Base-by-base conservation (phyloP, 2,888 invertebrate genomes). In the Colletes collaris region DNA sequence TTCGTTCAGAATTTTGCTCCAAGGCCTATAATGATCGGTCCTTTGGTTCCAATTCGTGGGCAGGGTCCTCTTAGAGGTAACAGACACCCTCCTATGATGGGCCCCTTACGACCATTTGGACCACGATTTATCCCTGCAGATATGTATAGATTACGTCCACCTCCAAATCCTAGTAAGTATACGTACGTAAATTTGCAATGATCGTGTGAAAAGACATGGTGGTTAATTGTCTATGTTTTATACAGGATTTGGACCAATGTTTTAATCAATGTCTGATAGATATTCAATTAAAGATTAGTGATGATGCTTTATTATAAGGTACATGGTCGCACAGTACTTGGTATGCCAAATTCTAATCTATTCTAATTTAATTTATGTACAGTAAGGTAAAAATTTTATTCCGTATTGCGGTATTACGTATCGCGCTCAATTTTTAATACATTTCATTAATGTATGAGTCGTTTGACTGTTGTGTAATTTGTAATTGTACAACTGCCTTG, bases 11-110 rank as follows among this genome's bases (percentile, higher is more conserved):
- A 76, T 68, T 87, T 87, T 50, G 84, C 83, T 35, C 85, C 85
- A 3, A 84, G 90, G 62, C 90, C 89, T 3, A 85, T 90, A n/a
- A 86, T 90, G 82, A 76, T 89, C 52, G 78, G 85, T 16, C 88
- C 86, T 3, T 82, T 88, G 75, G 77, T 90, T 50, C 85, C 84
- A 27, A 77, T 88, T 35, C 83, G 88, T 44, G 84, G 83, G 8
- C 90, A 82, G n/a, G 68, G 89, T 8, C 70, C 85, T 37, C 58
- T 83, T 4, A 80, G 84, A 56, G 82, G 87, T 53, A 79, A 82
- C 60, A 70, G 87, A 40, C 89, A 88, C 62, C 81, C 83, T 56
- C 37, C 82, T 53, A 70, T 87, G 37, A 82, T 87, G 37, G 81
- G 77, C 40, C 82, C 87, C 40, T 71, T 89, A 46, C 82, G 87